Percentiles rank a stretch among this genome's conserved stretches.
Conservation (phyloP, 1,140 invertebrate genomes). For the Andrena cerasifolii region DNA sequence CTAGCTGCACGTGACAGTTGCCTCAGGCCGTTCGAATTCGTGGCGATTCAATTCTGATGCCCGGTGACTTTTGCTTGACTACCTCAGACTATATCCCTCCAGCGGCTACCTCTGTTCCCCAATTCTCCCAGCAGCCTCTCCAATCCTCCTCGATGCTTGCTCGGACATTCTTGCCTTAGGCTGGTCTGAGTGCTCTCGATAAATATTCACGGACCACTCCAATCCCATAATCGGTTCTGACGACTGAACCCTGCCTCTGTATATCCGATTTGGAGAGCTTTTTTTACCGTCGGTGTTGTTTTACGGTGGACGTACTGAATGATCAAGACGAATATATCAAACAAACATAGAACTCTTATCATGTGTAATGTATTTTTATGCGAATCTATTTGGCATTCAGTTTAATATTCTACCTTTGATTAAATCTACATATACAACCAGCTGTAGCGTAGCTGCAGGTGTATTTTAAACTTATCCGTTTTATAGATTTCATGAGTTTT, state of each 20-base stretch:
- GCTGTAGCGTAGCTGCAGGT: too few relatives aligned
- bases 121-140: background rate
- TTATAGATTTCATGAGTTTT: too few relatives aligned
- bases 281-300: slow-evolving; percentile 7
- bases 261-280: slow-evolving; percentile 1
- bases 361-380: too few relatives aligned
- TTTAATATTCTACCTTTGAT: too few relatives aligned
- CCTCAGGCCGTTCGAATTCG: slow-evolving; percentile 44
- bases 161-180: slow-evolving; percentile 41
- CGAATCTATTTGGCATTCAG: too few relatives aligned
- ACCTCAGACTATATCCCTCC: slow-evolving; percentile 29
- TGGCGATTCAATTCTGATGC: slow-evolving; percentile 55
- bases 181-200: slow-evolving; percentile 50
- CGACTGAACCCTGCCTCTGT: background rate
- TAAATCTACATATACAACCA: too few relatives aligned
- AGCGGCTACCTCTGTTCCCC: slow-evolving; percentile 6
- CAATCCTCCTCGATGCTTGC: slow-evolving; percentile 10
- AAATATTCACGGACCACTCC: slow-evolving; percentile 70
- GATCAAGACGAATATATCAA: background rate
- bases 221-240: background rate
- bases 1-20: slow-evolving; percentile 56
- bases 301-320: background rate
- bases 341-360: background rate
- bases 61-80: slow-evolving; percentile 49
- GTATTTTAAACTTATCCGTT: too few relatives aligned